A percentile compares a stretch with the other conserved stretches of the same genome.
Conservation (phyloP, 1,140 invertebrate genomes). For the Philaenus spumarius region DNA sequence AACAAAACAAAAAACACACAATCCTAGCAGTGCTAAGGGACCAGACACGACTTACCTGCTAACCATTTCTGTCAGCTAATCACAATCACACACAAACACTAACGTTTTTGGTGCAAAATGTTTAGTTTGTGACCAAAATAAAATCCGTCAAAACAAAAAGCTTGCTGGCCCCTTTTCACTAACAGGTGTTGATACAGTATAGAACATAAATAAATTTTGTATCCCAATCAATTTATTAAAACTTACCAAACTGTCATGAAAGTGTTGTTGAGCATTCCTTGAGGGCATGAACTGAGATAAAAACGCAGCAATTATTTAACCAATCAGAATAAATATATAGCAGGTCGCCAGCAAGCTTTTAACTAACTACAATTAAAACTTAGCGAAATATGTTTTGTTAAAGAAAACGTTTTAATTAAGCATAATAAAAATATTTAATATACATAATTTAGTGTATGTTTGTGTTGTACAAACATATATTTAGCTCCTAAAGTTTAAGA, state of each 20-base stretch:
- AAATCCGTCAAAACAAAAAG: not conserved
- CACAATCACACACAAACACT: not conserved
- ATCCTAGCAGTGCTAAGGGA: too few relatives aligned
- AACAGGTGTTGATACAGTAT: not conserved
- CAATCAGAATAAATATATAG: not conserved
- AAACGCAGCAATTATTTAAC: slow-evolving; percentile 8
- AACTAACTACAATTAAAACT: not conserved
- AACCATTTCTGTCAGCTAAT: not conserved
- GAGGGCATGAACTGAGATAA: slow-evolving; percentile 48
- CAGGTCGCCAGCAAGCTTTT: slow-evolving; percentile 19
- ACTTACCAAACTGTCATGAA: slow-evolving; percentile 86
- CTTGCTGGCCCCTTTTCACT: slow-evolving; percentile 18
- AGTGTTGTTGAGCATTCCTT: slow-evolving; percentile 83
- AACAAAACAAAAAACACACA: not conserved
- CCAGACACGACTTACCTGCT: too few relatives aligned
- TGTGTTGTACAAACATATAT: too few relatives aligned
- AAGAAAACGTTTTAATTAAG: too few relatives aligned
- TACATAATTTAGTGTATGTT: too few relatives aligned
- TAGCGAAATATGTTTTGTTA: too few relatives aligned
- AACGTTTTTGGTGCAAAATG: too few relatives aligned
- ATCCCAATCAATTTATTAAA: slow-evolving; percentile 1
- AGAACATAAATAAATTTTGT: slow-evolving; percentile 2
- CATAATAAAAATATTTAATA: too few relatives aligned
- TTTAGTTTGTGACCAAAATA: too few relatives aligned
- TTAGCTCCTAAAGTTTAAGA: too few relatives aligned